Conservation (phyloP, 1,140 invertebrate genomes). For the Uloborus diversus region DNA sequence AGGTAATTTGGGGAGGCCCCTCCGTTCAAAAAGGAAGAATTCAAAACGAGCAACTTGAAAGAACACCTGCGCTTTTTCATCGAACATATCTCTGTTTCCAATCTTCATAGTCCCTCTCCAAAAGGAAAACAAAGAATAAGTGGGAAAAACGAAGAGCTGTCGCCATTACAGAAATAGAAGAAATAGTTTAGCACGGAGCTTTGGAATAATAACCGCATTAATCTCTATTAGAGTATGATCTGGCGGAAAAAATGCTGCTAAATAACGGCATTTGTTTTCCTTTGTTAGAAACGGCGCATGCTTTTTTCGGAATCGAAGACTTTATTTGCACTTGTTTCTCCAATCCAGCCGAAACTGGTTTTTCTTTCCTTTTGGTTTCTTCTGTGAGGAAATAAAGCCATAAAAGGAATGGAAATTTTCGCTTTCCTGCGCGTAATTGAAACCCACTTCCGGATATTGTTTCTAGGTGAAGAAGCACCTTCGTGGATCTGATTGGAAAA, state of each 20-base stretch:
- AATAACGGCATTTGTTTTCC: constrained; percentile 49
- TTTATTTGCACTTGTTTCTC: constrained; percentile 36
- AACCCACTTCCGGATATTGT: constrained; percentile 53
- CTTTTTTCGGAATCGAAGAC: constrained; percentile 3
- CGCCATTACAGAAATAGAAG: constrained; percentile 44
- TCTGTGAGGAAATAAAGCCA: background rate
- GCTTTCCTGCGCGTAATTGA: constrained; percentile 41
- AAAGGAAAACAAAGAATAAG: background rate
- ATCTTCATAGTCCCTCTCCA: constrained; percentile 16
- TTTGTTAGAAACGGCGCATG: background rate
- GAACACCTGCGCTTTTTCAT: constrained; percentile 53
- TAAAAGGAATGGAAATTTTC: constrained; percentile 32
- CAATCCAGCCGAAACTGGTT: constrained; percentile 14
- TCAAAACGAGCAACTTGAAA: constrained; percentile 37
- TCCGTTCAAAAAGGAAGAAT: background rate
- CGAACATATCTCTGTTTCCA: constrained; percentile 30
- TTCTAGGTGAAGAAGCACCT: constrained; percentile 46
- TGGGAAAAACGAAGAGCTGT: constrained; percentile 23
- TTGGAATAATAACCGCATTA: constrained; percentile 53
- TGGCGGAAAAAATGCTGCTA: constrained; percentile 41
- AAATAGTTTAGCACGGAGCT: constrained; percentile 4
- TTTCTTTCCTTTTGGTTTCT: too few species aligned
- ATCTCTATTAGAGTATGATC: constrained; percentile 54
- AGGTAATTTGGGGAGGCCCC: constrained; percentile 13
- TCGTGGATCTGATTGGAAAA: constrained; percentile 17